Evolutionary conservation across 2,888 invertebrate genomes (phyloP), one percentile per base, ranked within the genome.

Genomic region (Achlya flavicornis): DNA sequence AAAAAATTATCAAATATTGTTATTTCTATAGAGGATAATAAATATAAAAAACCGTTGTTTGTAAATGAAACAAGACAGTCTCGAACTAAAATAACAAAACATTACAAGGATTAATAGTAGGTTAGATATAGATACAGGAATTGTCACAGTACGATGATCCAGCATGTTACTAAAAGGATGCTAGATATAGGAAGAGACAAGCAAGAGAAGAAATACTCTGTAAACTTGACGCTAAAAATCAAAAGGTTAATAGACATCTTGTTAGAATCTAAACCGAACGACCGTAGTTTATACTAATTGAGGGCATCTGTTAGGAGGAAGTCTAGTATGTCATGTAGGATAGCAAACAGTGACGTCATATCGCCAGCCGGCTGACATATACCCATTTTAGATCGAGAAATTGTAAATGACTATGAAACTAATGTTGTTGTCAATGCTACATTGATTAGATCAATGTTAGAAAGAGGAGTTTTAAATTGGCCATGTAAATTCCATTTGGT

Each of bases 391-490:
- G 19, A 53, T 53, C 10, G 19, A 10, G 53, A 10, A 53, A n/a
- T n/a, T 46, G 43, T 43, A n/a, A 41, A 41, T 46, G 10, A 53
- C 53, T 3, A 41, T 41, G 19, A 19, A 19, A 53, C 19, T 10
- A 19, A 10, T n/a, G 4, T 16, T n/a, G 16, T 48, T 48, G 48
- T 48, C 48, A 48, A 53, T 53, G 53, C 53, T 53, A 53, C 10
- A 53, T 53, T 53, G 19, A 53, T 53, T 53, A 53, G 53, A 53
- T 53, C 16, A 53, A 53, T n/a, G n/a, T 48, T 53, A 10, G 53
- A 19, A 19, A 14, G 53, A 16, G 48, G 16, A 53, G 53, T 53
- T 6, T n/a, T 3, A 53, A 53, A 53, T 19, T 19, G 19, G 8
- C 19, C 1, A 7, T 48, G 48, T 16, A 48, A 48, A 48, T 16